Base-by-base conservation (phyloP, 2,797 vertebrate species). In the Epinephelus malabaricus region DNA sequence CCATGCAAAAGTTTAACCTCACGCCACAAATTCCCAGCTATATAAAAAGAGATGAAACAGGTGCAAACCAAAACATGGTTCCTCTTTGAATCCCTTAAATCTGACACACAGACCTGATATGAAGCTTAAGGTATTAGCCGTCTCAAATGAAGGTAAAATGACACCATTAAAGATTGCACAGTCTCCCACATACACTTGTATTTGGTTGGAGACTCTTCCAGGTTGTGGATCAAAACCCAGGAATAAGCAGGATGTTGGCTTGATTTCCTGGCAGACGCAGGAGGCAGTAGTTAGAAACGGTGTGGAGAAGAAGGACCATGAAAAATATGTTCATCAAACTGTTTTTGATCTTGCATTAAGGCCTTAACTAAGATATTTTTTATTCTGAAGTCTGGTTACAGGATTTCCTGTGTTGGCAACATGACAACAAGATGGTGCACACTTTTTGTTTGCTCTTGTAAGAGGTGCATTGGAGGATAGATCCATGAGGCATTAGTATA, bases 191-290 rank as follows among this genome's bases (percentile, higher is more conserved):
- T 58, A 51, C 43, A 38, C 66, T 65, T 53, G 23, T 67, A 54
- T 80, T 14, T 38, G 54, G 62, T 43, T 30, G 27, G 50, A 76
- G 47, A 69, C 23, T 80, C 76, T 83, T 72, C 61, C 77, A 83
- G 65, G 21, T 80, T 70, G 65, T 69, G 79, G 79, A 79, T 87
- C 50, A 70, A 74, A 76, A 81, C 64, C 73, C 30, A 73, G 43
- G 53, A 78, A 78, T 79, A 23, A 55, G 59, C 63, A 53, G 74
- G 61, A 76, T 84, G 73, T 82, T 87, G 89, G 83, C 78, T 56
- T 47, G 43, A 66, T 73, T 85, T 70, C 43, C 74, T 88, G 81
- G 86, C 86, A 82, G 69, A 40, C 25, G 19, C 30, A 47, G 11
- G n/a, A 70, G 30, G 64, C 60, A 56, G 65, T 30, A 64, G 58